Evolutionary conservation across 2,888 invertebrate genomes (phyloP).

Genomic region (Luperina nickerlii): DNA sequence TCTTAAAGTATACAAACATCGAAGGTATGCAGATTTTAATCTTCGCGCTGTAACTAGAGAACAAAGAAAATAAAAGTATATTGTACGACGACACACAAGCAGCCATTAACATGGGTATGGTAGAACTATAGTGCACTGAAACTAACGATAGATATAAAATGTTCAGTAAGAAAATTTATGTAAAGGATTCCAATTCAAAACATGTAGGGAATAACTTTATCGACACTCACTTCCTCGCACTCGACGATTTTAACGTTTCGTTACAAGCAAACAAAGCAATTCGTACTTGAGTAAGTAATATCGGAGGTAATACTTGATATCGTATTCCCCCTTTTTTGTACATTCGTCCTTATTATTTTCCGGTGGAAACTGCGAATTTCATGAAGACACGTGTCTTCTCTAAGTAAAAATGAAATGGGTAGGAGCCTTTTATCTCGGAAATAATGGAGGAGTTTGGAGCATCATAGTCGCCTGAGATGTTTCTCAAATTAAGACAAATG

Average conservation of each 20-base stretch:
- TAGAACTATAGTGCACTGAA: conserved; percentile 51
- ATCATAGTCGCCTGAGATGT: conserved; percentile 33
- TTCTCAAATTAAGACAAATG: conserved; percentile 49
- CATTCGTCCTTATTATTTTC: conserved; percentile 73
- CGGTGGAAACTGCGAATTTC: conserved; percentile 70
- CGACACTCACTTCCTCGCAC: conserved; percentile 58
- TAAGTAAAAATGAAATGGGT: conserved; percentile 63
- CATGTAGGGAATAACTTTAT: conserved; percentile 66
- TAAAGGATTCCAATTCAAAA: conserved; percentile 61
- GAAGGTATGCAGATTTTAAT: conserved; percentile 66
- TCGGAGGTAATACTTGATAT: conserved; percentile 73
- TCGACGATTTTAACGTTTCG: conserved; percentile 66
- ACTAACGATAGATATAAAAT: conserved; percentile 56
- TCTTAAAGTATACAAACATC: conserved; percentile 63
- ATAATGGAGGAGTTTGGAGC: conserved; percentile 43
- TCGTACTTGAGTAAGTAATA: conserved; percentile 73
- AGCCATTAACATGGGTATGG: conserved; percentile 60
- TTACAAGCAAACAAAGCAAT: conserved; percentile 74
- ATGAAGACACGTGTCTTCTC: conserved; percentile 62
- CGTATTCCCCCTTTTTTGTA: conserved; percentile 64
- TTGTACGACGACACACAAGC: conserved; percentile 45
- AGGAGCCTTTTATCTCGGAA: conserved; percentile 46
- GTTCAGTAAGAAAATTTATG: conserved; percentile 61
- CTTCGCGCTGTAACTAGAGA: conserved; percentile 62
- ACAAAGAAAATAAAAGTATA: conserved; percentile 66